Percentiles rank a stretch among this genome's conserved stretches.
Conservation (phyloP, 2,888 invertebrate genomes). For the Aporophyla nigra region DNA sequence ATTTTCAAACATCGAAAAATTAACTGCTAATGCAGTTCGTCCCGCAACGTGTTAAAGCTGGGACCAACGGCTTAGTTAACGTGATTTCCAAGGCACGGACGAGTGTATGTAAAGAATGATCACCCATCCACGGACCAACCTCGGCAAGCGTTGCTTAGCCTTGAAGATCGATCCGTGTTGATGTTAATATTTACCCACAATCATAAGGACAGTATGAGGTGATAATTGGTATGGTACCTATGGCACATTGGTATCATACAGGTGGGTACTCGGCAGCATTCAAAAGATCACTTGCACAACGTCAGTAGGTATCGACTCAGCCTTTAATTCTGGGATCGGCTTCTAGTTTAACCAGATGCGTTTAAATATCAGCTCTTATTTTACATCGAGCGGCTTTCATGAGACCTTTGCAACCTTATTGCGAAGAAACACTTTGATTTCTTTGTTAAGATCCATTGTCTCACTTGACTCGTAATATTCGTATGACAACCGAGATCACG, state of each 20-base stretch:
- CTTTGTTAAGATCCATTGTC: neutral
- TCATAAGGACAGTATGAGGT: neutral
- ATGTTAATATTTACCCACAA: no score
- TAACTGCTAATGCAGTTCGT: no score
- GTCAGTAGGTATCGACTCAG: neutral
- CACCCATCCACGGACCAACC: no score
- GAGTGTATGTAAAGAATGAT: no score
- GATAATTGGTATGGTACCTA: neutral
- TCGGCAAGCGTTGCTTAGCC: no score
- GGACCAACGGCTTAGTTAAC: no score
- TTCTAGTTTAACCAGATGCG: neutral
- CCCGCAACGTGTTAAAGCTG: no score
- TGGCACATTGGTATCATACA: no score
- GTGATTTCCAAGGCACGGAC: no score
- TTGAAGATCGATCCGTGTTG: no score
- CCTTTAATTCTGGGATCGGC: neutral
- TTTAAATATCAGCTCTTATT: slow-evolving; percentile 9
- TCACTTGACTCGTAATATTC: neutral
- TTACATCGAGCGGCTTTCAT: neutral
- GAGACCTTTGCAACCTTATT: neutral
- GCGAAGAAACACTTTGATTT: neutral
- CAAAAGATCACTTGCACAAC: neutral
- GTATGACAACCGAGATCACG: neutral
- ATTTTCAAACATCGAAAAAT: no score
- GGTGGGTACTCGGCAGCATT: neutral